Conservation (phyloP, 2,888 invertebrate species). For the Linnaemya tessellans region DNA sequence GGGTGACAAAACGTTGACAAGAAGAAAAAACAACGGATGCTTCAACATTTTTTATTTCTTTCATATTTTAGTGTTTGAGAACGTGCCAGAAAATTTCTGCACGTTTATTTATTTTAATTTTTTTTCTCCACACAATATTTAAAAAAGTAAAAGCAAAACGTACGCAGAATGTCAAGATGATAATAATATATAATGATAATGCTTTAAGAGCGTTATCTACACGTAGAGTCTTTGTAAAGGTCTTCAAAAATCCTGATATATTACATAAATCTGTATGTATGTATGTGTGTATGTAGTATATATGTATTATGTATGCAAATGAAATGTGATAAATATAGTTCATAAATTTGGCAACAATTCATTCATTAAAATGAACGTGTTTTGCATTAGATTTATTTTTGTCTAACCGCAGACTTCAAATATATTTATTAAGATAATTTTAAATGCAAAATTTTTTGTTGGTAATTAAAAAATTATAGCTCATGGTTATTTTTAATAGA, state of each 20-base stretch:
- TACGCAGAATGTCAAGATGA: slow-evolving; percentile 78
- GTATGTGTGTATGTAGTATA: background rate
- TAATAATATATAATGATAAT: slow-evolving; percentile 74
- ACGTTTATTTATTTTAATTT: slow-evolving; percentile 80
- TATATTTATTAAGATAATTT: no score
- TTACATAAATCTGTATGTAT: slow-evolving; percentile 69
- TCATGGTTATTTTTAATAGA: no score
- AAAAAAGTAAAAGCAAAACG: slow-evolving; percentile 72
- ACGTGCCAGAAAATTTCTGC: slow-evolving; percentile 82
- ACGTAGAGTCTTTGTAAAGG: slow-evolving; percentile 1
- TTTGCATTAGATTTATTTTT: slow-evolving; percentile 63
- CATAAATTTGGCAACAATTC: slow-evolving; percentile 73
- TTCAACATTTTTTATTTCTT: slow-evolving; percentile 36
- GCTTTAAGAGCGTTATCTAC: slow-evolving; percentile 22
- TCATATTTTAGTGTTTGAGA: slow-evolving; percentile 67
- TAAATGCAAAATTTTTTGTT: no score
- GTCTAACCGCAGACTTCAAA: background rate
- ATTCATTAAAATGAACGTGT: slow-evolving; percentile 74
- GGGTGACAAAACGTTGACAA: slow-evolving; percentile 76
- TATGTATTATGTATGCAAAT: slow-evolving; percentile 75
- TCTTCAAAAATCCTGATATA: slow-evolving; percentile 75
- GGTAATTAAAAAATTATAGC: no score
- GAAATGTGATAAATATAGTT: slow-evolving; percentile 60
- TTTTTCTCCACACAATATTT: slow-evolving; percentile 34
- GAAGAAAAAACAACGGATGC: slow-evolving; percentile 76